Evolutionary conservation across 2,797 vertebrate genomes (phyloP).

Genomic region (Galaxias olidus): DNA sequence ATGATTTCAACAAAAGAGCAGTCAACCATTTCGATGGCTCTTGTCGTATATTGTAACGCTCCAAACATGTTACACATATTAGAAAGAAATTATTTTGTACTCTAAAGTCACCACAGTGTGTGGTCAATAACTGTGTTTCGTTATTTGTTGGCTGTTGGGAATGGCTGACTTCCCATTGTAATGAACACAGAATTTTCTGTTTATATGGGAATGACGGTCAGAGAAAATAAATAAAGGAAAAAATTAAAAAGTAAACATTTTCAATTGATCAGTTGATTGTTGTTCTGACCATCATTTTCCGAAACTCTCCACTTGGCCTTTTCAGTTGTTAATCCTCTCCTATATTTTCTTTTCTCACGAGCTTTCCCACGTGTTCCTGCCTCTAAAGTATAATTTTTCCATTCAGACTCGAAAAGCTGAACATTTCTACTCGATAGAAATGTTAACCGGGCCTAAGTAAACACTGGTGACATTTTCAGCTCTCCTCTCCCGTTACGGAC

Average conservation of each 20-base stretch:
- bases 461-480: conserved; percentile 53
- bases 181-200: background rate
- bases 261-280: conserved; percentile 35
- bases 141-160: too few species aligned
- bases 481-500: conserved; percentile 47
- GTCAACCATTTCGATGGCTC: conserved; percentile 70
- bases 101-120: too few species aligned
- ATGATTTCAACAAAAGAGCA: conserved; percentile 79
- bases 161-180: conserved; percentile 38
- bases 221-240: conserved; percentile 16
- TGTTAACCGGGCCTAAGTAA: conserved; percentile 50
- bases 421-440: conserved; percentile 48
- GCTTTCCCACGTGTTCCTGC: conserved; percentile 30
- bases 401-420: conserved; percentile 3
- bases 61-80: conserved; percentile 27
- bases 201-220: background rate
- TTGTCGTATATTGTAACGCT: conserved; percentile 64
- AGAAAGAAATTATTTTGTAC: background rate
- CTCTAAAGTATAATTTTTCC: conserved; percentile 41
- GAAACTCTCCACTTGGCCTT: conserved; percentile 24
- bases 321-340: conserved; percentile 5
- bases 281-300: conserved; percentile 44
- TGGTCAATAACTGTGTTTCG: too few species aligned
- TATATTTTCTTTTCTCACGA: conserved; percentile 30
- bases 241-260: conserved; percentile 9